Base-by-base conservation (phyloP, 2,888 invertebrate species). In the Nomada goodeniana region DNA sequence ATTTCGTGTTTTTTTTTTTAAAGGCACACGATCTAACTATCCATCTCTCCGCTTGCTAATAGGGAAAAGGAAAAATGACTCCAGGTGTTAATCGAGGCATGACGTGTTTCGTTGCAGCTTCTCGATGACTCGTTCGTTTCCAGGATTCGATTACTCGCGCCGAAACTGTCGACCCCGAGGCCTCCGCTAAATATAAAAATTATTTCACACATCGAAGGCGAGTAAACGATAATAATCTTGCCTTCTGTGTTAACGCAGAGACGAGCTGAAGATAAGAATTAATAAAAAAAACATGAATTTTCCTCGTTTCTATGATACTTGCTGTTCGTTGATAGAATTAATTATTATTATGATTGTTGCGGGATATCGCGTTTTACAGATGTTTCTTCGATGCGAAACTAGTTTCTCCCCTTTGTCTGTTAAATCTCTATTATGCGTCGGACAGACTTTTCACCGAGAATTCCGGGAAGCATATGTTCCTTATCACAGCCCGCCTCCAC, bases 141-240 rank as follows among this genome's bases (percentile, higher is more conserved):
- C 52, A 52, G 69, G 74, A 88, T 86, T 84, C 79, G 75, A 64
- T 81, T 60, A 70, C 57, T 47, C 65, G 70, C 63, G n/a, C 68
- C 70, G 73, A 75, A 80, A 73, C 47, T n/a, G 15, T 47, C 47
- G 55, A 47, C 52, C 59, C 65, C 60, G 80, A 64, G 67, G 55
- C 73, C 60, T 52, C 69, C 42, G 73, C 85, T 85, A 86, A 89
- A 89, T 84, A 88, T 88, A 88, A 88, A 75, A 85, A 84, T 89
- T 83, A 86, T 86, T 78, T 81, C 82, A 79, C 80, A 60, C 59
- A 61, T 57, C 71, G 36, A 67, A 73, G 76, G 50, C 26, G 50
- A 57, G 47, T 18, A 7, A 10, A 57, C 47, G 70, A 86, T 81
- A 81, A 72, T 64, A 42, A 15, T 59, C 57, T 15, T 29, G 3